Conservation (phyloP, 2,797 vertebrate genomes). For the Coendou prehensilis region DNA sequence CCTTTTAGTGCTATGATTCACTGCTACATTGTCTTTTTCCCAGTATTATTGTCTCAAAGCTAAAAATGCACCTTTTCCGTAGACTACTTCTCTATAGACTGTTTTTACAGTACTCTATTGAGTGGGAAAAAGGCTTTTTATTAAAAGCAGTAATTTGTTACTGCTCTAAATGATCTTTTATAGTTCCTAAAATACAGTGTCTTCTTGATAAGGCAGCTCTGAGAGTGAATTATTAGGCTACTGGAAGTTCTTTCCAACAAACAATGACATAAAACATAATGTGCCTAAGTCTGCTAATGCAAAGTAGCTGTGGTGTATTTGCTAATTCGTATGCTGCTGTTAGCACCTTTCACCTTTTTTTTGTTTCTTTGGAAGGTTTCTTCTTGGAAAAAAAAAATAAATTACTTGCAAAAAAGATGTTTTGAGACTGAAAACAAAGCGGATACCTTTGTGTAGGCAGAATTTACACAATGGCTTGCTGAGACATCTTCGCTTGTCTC, state of each 20-base stretch:
- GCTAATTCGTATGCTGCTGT: conserved; percentile 75
- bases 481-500: not conserved
- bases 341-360: conserved; percentile 61
- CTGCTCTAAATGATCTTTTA: conserved; percentile 81
- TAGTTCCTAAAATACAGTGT: conserved; percentile 75
- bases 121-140: conserved; percentile 69
- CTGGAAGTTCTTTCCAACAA: conserved; percentile 61
- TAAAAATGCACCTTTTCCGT: conserved; percentile 73
- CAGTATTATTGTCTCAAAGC: conserved; percentile 65
- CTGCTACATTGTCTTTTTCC: conserved; percentile 35
- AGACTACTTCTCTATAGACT: conserved; percentile 61
- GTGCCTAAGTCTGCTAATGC: conserved; percentile 53
- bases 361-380: conserved; percentile 69
- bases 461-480: not conserved
- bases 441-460: not conserved
- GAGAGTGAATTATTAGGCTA: conserved; percentile 73
- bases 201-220: conserved; percentile 72
- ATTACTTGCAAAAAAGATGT: conserved; percentile 48
- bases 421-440: conserved; percentile 41
- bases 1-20: not conserved
- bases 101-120: conserved; percentile 70
- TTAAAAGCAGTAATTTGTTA: conserved; percentile 84
- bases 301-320: conserved; percentile 16
- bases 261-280: conserved; percentile 76
- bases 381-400: conserved; percentile 10